Evolutionary conservation across 2,113 vertebrate species (phyloP), one percentile per base, ranked within the genome.

Genomic region (Sturnus vulgaris): DNA sequence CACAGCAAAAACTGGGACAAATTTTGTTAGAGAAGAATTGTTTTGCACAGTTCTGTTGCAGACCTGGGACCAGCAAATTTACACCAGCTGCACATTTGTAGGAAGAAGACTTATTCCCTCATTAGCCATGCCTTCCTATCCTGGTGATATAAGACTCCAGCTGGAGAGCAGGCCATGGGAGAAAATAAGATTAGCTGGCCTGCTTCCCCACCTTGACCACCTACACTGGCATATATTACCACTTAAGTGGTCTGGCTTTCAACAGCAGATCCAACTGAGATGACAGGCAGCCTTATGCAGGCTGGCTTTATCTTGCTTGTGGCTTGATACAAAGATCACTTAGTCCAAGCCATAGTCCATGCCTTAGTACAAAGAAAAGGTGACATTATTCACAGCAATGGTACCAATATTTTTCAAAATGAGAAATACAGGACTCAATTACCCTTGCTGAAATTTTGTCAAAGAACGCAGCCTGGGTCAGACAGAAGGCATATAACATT

Each of bases 281-380:
- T 0, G 0, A 68, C n/a, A 52, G 35, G 55, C 16, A 52, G 39
- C 23, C 22, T 35, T 33, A 4, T 31, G 22, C 14, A 53, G 39
- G 12, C 33, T 82, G 33, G 10, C 15, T 82, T 82, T 52, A 19
- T 40, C 39, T 76, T 3, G 0, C 16, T 49, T 72, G 37, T 60
- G 63, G 44, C 40, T 72, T 46, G 30, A 33, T 11, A 24, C 27
- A 76, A 63, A 61, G 33, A 56, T 23, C 42, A 46, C 21, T 70
- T 37, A 63, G 44, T 28, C 33, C 61, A 82, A 79, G 65, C 15
- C 15, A 11, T 11, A 79, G 52, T 20, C 56, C 20, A 8, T 37
- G 56, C 18, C 49, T 68, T 27, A 49, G 16, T 25, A 31, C 39
- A 79, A 82, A 71, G 75, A 49, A 77, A 82, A 83, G 19, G 37